Evolutionary conservation across 2,113 vertebrate species (phyloP), one percentile per base, ranked within the genome.

Genomic region (Ictalurus punctatus): DNA sequence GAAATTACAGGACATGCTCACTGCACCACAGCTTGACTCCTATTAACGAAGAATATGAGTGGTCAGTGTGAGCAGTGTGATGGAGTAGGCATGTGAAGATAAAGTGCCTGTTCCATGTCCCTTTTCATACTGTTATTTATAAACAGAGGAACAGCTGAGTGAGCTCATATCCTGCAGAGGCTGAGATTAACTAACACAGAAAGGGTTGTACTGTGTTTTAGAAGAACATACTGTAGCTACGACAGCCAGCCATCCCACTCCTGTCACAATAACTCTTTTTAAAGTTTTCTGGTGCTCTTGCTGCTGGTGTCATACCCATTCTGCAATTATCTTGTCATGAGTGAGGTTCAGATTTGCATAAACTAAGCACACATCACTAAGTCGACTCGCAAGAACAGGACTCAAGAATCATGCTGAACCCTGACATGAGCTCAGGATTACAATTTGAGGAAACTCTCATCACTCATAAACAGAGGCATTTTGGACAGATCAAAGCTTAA

Each of bases 361-460:
- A 63, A 30, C 17, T 48, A 65, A n/a, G 12, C 61, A 65, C 0
- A 3, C 58, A 67, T 34, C 82, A 44, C 40, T 27, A 30, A 19
- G n/a, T 30, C 34, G 19, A 37, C 30, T 34, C 14, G 10, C 4
- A 48, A 87, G 54, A 91, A 92, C 89, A 92, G 92, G 91, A 94
- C 92, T 92, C 9, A 13, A 76, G 21, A 48, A 48, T 76, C 40
- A 37, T 37, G 14, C 14, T 17, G 17, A 71, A 30, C 14, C 14
- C 67, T 1, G 6, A 34, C 30, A 34, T 34, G 13, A 71, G 67
- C 30, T 71, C 5, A 16, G n/a, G 67, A 71, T 30, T 71, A 71
- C 67, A 71, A 17, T 34, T 71, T 2, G 0, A 71, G 67, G 67
- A 69, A 30, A 69, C 13, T 69, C 9, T 69, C 9, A 25, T 27